Percentiles rank a stretch among this genome's conserved stretches.
Conservation (phyloP, 2,797 vertebrate genomes). For the Hyperoplus immaculatus region DNA sequence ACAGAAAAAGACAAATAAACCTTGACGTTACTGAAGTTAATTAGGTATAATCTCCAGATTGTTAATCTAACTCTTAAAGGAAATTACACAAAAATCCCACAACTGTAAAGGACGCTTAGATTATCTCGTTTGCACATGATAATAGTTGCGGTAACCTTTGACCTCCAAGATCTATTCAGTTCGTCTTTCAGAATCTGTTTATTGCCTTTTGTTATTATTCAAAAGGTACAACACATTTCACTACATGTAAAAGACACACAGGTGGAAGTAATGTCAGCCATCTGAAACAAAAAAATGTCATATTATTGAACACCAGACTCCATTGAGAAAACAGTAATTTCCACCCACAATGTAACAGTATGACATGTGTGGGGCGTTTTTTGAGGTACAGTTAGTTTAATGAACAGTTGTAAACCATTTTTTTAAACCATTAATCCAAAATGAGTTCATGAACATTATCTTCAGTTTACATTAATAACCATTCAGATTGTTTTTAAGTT, state of each 20-base stretch:
- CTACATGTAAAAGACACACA: slow-evolving; percentile 55
- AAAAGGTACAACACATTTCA: slow-evolving; percentile 53
- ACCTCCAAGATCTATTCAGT: too few relatives aligned
- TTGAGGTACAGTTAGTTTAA: slow-evolving; percentile 19
- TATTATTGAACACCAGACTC: slow-evolving; percentile 10
- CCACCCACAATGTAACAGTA: slow-evolving; percentile 6
- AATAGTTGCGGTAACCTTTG: too few relatives aligned
- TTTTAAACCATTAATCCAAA: slow-evolving; percentile 16
- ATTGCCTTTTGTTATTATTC: slow-evolving; percentile 64
- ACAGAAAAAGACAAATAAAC: neutral
- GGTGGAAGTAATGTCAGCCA: slow-evolving; percentile 21
- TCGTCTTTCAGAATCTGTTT: slow-evolving; percentile 54
- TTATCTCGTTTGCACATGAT: slow-evolving; percentile 15
- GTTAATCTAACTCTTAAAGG: slow-evolving; percentile 36
- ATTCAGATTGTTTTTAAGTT: slow-evolving; percentile 18
- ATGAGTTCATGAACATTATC: slow-evolving; percentile 7
- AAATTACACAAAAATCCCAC: slow-evolving; percentile 3
- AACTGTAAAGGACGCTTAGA: slow-evolving; percentile 20
- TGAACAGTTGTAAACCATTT: slow-evolving; percentile 7
- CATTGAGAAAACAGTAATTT: slow-evolving; percentile 1
- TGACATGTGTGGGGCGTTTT: neutral
- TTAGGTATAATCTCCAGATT: slow-evolving; percentile 30
- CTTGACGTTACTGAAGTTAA: too few relatives aligned
- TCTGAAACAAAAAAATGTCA: slow-evolving; percentile 40
- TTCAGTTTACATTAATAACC: slow-evolving; percentile 19